These are phyloP conservation scores for Parus major DNA, from an alignment of 2,113 vertebrate genomes.

Conservation along the genomic window DNA sequence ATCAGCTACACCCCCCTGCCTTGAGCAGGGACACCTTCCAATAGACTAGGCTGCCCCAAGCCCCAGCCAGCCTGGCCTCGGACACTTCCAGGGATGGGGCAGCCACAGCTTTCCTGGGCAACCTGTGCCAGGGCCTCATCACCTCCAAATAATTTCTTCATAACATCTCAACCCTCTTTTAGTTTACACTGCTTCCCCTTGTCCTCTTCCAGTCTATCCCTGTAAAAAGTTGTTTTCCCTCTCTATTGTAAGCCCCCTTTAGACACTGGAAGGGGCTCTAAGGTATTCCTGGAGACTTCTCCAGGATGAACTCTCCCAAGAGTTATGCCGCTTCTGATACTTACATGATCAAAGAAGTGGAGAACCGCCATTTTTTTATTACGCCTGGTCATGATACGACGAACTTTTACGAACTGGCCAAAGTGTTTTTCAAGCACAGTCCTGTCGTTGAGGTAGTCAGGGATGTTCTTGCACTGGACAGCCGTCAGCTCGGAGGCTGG, in stretches of 20 bases:
- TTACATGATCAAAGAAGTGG: conserved; percentile 89
- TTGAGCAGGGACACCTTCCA: background rate
- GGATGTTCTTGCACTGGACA: conserved; percentile 85
- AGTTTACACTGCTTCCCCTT: background rate
- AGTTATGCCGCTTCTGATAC: background rate
- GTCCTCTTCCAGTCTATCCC: background rate
- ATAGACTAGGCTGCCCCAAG: background rate
- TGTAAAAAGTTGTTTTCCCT: background rate
- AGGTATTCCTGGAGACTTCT: background rate
- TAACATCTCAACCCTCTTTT: background rate
- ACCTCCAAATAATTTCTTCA: background rate
- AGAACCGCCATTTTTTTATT: conserved; percentile 81
- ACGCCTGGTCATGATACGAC: conserved; percentile 77
- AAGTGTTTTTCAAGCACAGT: conserved; percentile 83
- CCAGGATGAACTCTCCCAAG: background rate
- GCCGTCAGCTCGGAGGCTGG: conserved; percentile 72
- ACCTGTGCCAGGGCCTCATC: background rate
- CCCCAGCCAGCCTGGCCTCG: background rate
- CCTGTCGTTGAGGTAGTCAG: conserved; percentile 79
- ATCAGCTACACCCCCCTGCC: background rate
- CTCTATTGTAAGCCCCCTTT: background rate
- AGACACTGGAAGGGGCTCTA: background rate
- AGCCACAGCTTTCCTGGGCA: background rate
- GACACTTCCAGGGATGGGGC: background rate
- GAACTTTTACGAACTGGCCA: conserved; percentile 80